These are phyloP conservation scores for Bucco capensis DNA, from an alignment of 2,113 vertebrate species.

Conservation along the genomic window DNA sequence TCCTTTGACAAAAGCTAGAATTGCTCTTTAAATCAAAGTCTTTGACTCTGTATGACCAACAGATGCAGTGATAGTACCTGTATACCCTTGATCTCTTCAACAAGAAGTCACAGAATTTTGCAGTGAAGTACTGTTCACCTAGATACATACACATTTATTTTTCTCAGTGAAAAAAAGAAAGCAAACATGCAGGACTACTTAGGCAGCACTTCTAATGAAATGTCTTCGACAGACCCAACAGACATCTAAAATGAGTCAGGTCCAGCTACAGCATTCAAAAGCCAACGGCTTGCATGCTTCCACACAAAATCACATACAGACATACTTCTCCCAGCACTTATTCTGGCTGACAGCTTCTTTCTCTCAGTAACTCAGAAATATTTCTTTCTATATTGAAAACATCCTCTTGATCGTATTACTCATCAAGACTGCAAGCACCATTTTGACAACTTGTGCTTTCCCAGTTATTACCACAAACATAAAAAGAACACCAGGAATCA, in stretches of 20 bases:
- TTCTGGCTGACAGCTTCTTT: background rate
- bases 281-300: background rate
- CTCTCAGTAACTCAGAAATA: background rate
- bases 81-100: background rate
- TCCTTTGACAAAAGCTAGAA: conserved; percentile 1
- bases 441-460: background rate
- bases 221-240: background rate
- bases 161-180: background rate
- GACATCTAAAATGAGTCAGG: rapidly evolving
- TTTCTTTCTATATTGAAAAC: background rate
- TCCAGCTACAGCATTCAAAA: background rate
- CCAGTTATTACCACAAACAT: background rate
- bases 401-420: background rate
- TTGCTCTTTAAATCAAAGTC: conserved; percentile 20
- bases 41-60: background rate
- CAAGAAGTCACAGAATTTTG: background rate
- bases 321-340: background rate
- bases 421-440: background rate
- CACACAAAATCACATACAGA: background rate
- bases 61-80: no score
- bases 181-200: background rate
- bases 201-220: background rate
- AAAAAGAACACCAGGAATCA: background rate
- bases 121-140: background rate
- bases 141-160: background rate